These are phyloP conservation scores for Chascanopsetta lugubris DNA, from an alignment of 2,113 vertebrate species.

Conservation along the genomic window DNA sequence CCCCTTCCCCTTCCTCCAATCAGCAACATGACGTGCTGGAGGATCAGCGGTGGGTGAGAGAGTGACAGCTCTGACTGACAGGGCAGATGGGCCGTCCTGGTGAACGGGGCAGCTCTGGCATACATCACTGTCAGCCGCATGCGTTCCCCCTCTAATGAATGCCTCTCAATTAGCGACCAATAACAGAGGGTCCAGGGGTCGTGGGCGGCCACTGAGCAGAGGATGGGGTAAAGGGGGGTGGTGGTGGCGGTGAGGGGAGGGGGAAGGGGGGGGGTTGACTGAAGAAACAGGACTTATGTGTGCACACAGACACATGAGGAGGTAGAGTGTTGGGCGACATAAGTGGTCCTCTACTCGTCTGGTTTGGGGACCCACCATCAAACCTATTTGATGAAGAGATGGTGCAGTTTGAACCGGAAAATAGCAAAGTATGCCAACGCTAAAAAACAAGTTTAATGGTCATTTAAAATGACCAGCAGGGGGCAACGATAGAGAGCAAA, in stretches of 20 bases:
- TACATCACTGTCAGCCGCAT: slow-evolving; percentile 67
- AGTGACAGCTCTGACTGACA: slow-evolving; percentile 67
- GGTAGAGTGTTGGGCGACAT: background rate
- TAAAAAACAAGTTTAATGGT: no score
- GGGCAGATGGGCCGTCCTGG: slow-evolving; percentile 53
- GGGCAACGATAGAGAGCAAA: no score
- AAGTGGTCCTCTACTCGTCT: no score
- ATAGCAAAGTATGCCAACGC: no score
- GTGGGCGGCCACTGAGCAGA: slow-evolving; percentile 4
- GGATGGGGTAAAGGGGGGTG: slow-evolving; percentile 19
- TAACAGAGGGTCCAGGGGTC: slow-evolving; percentile 56
- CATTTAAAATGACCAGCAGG: no score
- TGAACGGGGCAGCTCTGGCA: slow-evolving; percentile 41
- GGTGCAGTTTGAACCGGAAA: no score
- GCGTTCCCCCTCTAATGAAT: slow-evolving; percentile 69
- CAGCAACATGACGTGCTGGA: slow-evolving; percentile 29
- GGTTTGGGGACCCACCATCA: no score
- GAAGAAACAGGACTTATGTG: slow-evolving; percentile 12
- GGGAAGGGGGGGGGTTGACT: slow-evolving; percentile 25
- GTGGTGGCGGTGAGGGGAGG: no score
- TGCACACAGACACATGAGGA: background rate
- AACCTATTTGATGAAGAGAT: no score
- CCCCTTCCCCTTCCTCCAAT: slow-evolving; percentile 30
- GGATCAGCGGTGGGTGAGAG: slow-evolving; percentile 53
- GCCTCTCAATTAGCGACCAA: slow-evolving; percentile 69